Evolutionary conservation across 64 coral and sea anemone species (phyloP).

Genomic region (Pocillopora damicornis): DNA sequence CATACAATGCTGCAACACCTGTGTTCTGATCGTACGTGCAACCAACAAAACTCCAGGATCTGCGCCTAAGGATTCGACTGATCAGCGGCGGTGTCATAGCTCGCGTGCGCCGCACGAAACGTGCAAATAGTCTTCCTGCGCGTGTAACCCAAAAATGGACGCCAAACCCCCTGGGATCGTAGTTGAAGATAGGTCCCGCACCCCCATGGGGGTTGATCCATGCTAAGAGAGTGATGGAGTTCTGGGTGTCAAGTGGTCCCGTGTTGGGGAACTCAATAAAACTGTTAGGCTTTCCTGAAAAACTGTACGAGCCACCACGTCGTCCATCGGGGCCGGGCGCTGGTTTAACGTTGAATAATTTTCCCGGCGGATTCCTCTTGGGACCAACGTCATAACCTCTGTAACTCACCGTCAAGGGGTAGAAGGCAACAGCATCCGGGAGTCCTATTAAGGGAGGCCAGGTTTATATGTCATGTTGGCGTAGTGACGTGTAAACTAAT

Average conservation of each 20-base stretch:
- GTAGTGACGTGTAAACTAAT: too few species aligned
- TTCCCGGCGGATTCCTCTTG: constrained; percentile 68
- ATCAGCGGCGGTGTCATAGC: constrained; percentile 15
- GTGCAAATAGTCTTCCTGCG: constrained; percentile 42
- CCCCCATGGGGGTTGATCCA: constrained; percentile 69
- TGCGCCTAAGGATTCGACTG: constrained; percentile 38
- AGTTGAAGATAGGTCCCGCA: constrained; percentile 73
- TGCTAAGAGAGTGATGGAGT: constrained; percentile 76
- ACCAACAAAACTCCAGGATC: constrained; percentile 66
- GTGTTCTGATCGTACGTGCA: constrained; percentile 52
- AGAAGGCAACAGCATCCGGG: constrained; percentile 63
- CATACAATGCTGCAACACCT: constrained; percentile 49
- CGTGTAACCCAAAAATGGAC: constrained; percentile 74
- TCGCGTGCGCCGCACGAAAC: constrained; percentile 47
- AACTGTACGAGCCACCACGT: constrained; percentile 49
- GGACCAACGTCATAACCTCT: constrained; percentile 48
- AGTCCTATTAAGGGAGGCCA: constrained; percentile 10
- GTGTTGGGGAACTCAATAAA: constrained; percentile 76
- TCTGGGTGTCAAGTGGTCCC: constrained; percentile 67
- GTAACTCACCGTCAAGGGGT: constrained; percentile 54
- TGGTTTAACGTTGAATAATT: constrained; percentile 51
- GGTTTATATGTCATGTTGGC: neutral
- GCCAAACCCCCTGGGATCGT: constrained; percentile 57
- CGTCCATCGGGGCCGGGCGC: constrained; percentile 72
- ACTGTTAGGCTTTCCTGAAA: constrained; percentile 57